A percentile compares a stretch with the other conserved stretches of the same genome.
Conservation (phyloP, 1,140 invertebrate genomes). For the Bombus breviceps region DNA sequence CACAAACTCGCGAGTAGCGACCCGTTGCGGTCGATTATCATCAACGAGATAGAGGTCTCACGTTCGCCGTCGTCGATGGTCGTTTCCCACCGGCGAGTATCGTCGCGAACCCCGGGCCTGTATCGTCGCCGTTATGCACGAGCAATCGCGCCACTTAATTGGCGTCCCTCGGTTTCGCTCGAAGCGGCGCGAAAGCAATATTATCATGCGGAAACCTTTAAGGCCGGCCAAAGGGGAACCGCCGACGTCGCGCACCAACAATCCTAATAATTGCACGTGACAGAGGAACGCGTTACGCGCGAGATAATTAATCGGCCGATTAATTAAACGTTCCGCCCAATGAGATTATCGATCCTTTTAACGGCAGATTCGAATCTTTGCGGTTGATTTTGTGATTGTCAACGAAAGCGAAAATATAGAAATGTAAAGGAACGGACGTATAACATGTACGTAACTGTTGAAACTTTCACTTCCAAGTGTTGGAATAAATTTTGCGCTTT, state of each 20-base stretch:
- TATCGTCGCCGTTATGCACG: conserved; percentile 6
- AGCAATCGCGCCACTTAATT: conserved; percentile 47
- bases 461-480: too few relatives aligned
- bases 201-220: conserved; percentile 52
- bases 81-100: conserved; percentile 1
- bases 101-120: neutral
- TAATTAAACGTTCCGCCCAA: conserved; percentile 56
- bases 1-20: neutral
- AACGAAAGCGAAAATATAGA: too few relatives aligned
- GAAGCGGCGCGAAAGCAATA: conserved; percentile 33
- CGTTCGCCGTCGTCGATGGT: neutral
- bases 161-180: conserved; percentile 15
- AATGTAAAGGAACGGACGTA: too few relatives aligned
- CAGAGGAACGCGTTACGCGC: conserved; percentile 48
- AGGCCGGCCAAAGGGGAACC: conserved; percentile 17
- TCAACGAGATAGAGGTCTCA: neutral
- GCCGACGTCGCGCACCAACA: conserved; percentile 49
- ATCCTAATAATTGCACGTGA: conserved; percentile 64
- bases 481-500: too few relatives aligned
- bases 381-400: neutral
- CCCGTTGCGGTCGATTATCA: neutral
- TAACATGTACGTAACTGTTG: too few relatives aligned
- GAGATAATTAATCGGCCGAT: conserved; percentile 68
- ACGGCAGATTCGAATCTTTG: neutral
- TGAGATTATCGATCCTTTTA: conserved; percentile 16